Conservation (phyloP, 2,888 invertebrate genomes). For the Melikaiella ostensackeni region DNA sequence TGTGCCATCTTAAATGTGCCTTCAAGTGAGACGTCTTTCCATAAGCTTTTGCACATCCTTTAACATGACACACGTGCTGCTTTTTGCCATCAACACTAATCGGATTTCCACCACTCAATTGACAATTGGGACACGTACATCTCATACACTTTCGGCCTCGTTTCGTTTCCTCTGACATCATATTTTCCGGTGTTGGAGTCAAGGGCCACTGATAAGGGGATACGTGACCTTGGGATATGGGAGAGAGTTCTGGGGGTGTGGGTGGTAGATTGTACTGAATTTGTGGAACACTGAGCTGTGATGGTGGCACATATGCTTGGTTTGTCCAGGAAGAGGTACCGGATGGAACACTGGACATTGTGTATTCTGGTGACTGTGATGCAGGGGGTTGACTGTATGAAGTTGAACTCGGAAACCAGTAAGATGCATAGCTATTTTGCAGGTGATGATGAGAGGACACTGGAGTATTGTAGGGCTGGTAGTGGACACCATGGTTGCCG, state of each 20-base stretch:
- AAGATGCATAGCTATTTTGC: conserved; percentile 58
- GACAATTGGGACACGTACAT: conserved; percentile 90
- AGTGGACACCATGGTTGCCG: conserved; percentile 58
- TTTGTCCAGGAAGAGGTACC: conserved; percentile 58
- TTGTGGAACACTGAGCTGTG: conserved; percentile 52
- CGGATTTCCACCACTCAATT: conserved; percentile 86
- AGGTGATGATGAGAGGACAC: conserved; percentile 56
- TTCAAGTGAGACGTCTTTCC: conserved; percentile 96
- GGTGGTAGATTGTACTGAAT: conserved; percentile 67
- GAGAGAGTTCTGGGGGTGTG: conserved; percentile 63
- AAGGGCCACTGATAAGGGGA: conserved; percentile 67
- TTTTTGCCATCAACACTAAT: conserved; percentile 88
- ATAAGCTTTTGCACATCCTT: conserved; percentile 92
- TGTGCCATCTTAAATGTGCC: conserved; percentile 95
- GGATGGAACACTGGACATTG: conserved; percentile 53
- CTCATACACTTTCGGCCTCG: conserved; percentile 83
- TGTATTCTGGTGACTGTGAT: conserved; percentile 60
- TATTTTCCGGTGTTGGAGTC: conserved; percentile 63
- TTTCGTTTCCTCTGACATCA: conserved; percentile 36
- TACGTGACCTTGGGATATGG: conserved; percentile 61
- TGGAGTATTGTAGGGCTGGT: conserved; percentile 60
- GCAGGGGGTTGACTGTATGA: conserved; percentile 61
- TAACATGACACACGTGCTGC: conserved; percentile 91
- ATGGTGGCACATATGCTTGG: conserved; percentile 56
- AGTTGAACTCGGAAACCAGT: conserved; percentile 64